phyloP scores from a whole-genome alignment of 2,797 vertebrate species.

The Lepus townsendii region DNA sequence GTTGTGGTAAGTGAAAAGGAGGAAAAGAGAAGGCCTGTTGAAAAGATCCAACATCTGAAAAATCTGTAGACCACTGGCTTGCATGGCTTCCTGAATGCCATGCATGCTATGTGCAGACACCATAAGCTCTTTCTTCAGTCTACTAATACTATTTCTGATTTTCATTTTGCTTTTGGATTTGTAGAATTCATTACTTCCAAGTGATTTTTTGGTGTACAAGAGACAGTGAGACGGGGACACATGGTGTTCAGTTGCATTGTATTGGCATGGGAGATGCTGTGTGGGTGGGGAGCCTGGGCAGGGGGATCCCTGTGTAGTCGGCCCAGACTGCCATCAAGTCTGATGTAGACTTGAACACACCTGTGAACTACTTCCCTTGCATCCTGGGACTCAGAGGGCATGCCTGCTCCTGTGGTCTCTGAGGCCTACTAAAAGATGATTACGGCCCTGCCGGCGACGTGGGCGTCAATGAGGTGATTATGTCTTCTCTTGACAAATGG shows the following conservation, averaged over 20 bases:
- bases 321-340: background rate
- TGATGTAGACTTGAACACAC: background rate
- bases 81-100: background rate
- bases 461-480: slow-evolving; percentile 24
- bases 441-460: background rate
- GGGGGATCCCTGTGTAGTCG: background rate
- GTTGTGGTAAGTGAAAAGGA: background rate
- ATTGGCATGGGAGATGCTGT: background rate
- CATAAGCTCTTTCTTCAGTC: background rate
- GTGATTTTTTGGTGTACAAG: background rate
- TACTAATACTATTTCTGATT: background rate
- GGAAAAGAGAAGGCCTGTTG: background rate
- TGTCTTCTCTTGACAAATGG: background rate
- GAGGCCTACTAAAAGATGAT: slow-evolving; percentile 61
- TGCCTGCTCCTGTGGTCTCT: slow-evolving; percentile 43
- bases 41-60: background rate
- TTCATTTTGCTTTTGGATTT: background rate
- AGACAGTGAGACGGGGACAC: background rate
- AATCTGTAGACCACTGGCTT: background rate
- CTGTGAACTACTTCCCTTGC: background rate
- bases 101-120: background rate
- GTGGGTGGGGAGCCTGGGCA: background rate
- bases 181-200: background rate
- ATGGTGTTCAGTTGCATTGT: background rate
- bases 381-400: background rate